A percentile compares a stretch with the other conserved stretches of the same genome.
Conservation (phyloP, 1,140 invertebrate genomes). For the Eupristina koningsbergeri region DNA sequence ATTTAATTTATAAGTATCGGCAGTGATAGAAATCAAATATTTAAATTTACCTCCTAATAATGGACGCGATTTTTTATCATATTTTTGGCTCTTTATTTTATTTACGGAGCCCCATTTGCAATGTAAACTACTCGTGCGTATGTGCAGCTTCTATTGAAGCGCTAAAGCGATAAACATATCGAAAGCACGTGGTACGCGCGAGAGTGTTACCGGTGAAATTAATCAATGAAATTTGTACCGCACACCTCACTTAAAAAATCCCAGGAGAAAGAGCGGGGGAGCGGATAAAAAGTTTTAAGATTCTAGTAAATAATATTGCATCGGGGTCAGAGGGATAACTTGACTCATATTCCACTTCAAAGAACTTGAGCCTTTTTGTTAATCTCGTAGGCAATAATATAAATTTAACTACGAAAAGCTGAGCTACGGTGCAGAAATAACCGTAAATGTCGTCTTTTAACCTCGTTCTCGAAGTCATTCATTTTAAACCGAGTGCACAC, state of each 20-base stretch:
- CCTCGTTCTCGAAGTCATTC: neutral
- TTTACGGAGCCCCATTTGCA: too few relatives aligned
- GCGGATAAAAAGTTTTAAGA: neutral
- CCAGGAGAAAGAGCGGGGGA: neutral
- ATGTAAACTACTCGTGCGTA: too few relatives aligned
- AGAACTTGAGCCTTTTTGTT: conserved; percentile 6
- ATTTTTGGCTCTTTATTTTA: neutral
- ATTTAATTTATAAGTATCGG: neutral
- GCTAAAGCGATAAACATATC: too few relatives aligned
- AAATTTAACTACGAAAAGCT: conserved; percentile 7
- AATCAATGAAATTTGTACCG: neutral
- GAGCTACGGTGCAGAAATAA: neutral
- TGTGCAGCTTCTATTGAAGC: too few relatives aligned
- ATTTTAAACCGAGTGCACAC: neutral
- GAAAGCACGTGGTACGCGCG: too few relatives aligned
- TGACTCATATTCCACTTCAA: neutral
- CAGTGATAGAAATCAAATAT: neutral
- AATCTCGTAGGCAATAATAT: neutral
- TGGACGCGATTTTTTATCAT: neutral
- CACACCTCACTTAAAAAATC: too few relatives aligned
- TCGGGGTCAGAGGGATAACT: neutral
- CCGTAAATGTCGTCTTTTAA: conserved; percentile 22
- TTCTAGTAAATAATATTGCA: neutral
- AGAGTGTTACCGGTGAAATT: neutral
- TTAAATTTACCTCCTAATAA: neutral